These are phyloP conservation scores for Drosophila cyrtoloma DNA, from an alignment of 2,888 invertebrate genomes.

Conservation along the genomic window DNA sequence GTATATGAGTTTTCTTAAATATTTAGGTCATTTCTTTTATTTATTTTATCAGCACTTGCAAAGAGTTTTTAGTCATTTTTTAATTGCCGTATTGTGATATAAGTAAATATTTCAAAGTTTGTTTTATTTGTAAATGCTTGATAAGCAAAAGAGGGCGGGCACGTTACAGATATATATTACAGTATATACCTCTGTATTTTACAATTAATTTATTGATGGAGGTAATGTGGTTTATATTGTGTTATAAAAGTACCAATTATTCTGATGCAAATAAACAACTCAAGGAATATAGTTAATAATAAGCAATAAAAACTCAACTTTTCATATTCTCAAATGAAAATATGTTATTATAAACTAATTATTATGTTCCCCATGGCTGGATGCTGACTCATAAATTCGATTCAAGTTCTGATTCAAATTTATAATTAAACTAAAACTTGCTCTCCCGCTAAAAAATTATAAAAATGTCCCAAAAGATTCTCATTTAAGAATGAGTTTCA, in stretches of 20 bases:
- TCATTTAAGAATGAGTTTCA: neutral
- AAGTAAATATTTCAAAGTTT: conserved; percentile 3
- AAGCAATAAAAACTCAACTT: neutral
- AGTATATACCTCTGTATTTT: neutral
- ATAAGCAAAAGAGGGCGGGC: conserved; percentile 24
- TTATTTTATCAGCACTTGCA: neutral
- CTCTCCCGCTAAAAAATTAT: neutral
- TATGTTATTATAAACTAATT: neutral
- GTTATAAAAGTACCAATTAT: conserved; percentile 18
- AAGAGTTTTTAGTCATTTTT: conserved; percentile 3
- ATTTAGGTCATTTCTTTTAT: neutral
- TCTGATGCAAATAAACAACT: neutral
- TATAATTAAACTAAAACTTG: neutral
- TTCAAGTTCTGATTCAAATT: neutral
- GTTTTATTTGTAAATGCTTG: conserved; percentile 14
- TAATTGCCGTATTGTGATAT: conserved; percentile 3
- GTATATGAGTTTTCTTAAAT: neutral
- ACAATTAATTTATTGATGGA: neutral
- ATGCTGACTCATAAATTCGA: neutral
- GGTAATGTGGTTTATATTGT: conserved; percentile 3
- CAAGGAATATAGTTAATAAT: neutral
- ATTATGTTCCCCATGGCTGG: conserved; percentile 1
- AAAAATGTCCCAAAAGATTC: neutral
- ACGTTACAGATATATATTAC: neutral
- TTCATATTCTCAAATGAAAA: neutral